Conservation (phyloP, 2,113 vertebrate genomes). For the Myxocyprinus asiaticus region DNA sequence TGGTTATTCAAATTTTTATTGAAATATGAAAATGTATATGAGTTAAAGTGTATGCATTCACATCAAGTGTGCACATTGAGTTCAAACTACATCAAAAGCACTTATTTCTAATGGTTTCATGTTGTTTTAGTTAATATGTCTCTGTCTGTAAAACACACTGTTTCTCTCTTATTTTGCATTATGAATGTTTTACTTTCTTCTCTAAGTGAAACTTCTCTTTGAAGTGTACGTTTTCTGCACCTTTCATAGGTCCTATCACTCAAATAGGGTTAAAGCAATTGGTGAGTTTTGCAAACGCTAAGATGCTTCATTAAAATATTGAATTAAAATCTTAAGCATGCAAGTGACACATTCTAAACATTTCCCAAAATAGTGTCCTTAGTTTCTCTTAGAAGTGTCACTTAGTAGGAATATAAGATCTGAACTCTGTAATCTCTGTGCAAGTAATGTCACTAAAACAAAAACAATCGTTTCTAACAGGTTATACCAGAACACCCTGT, state of each 20-base stretch:
- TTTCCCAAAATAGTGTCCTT: not conserved
- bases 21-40: conserved; percentile 45
- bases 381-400: conserved; percentile 11
- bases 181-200: not conserved
- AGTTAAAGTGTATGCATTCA: too few species aligned
- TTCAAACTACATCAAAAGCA: too few species aligned
- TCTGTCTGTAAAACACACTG: not conserved
- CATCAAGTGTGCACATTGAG: too few species aligned
- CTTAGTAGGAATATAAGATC: not conserved
- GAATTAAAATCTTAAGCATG: conserved; percentile 11
- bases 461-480: too few species aligned
- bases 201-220: not conserved
- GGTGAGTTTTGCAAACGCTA: conserved; percentile 24
- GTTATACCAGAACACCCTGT: too few species aligned
- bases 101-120: too few species aligned
- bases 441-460: too few species aligned
- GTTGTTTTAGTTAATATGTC: too few species aligned
- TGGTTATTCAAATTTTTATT: conserved; percentile 60
- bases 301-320: conserved; percentile 19
- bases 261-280: conserved; percentile 4
- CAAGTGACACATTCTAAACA: conserved; percentile 13
- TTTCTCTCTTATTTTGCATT: not conserved
- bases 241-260: conserved; percentile 2
- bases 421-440: too few species aligned
- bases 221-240: not conserved